Base-by-base conservation (phyloP, 2,113 vertebrate species). In the Bubo scandiacus region DNA sequence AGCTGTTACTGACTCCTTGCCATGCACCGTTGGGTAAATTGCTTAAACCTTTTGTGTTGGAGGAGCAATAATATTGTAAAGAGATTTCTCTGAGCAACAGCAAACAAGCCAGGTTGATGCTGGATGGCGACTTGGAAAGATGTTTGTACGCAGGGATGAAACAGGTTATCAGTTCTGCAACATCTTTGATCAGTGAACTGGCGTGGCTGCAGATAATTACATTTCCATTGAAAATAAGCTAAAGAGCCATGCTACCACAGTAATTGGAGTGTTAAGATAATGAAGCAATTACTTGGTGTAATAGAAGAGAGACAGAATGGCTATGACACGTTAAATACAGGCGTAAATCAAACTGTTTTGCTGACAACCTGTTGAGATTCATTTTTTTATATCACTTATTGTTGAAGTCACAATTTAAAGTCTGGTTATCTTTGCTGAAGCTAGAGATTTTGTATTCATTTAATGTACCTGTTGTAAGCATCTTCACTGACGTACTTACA, bases 1-100 rank as follows among this genome's bases (percentile, higher is more conserved):
- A 21, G 52, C n/a, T 13, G 15, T n/a, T 49, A 3, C 23, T 8
- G 40, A 8, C 36, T 8, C 51, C 21, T 18, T 5, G 45, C 63
- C 62, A 17, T 1, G 32, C 22, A 4, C 5, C 10, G 1, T 1
- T 13, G 27, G 12, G 59, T 16, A 14, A 43, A 10, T 32, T 18
- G 40, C 10, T 22, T 12, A 27, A 59, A 17, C 30, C 42, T 40
- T 34, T 15, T 6, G 40, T 9, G 14, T 36, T 25, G 18, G 63
- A 47, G 61, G 32, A 78, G 68, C 43, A 15, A 2, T 5, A 4
- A 13, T 9, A 2, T 4, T 4, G 5, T 9, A 11, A 14, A 29
- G 38, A 34, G 70, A 74, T 52, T 59, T 58, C 38, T 49, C 8
- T 15, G 15, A 38, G 72, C 10, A 0, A 8, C 5, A 45, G 52